A percentile compares a stretch with the other conserved stretches of the same genome.
These are phyloP conservation scores for Sinelater perroti DNA, from an alignment of 2,888 invertebrate species.

Conservation along the genomic window DNA sequence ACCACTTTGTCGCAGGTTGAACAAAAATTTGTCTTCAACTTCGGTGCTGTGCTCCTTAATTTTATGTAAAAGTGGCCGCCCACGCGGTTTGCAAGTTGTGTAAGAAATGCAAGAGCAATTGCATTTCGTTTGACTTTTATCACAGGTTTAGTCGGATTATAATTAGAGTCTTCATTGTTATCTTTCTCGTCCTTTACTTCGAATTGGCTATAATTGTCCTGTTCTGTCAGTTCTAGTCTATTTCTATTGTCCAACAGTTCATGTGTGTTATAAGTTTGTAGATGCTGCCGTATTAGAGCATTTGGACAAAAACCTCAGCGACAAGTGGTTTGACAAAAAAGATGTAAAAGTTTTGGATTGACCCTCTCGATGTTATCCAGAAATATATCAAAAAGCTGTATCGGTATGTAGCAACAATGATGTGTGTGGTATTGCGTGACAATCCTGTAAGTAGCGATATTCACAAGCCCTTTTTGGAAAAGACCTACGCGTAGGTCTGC, in stretches of 20 bases:
- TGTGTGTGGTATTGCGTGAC: too few relatives aligned
- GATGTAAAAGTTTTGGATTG: too few relatives aligned
- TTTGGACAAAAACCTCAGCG: too few relatives aligned
- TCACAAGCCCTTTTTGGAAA: too few relatives aligned
- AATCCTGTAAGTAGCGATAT: too few relatives aligned
- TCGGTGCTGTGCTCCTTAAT: slow-evolving; percentile 45
- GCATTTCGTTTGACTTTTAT: slow-evolving; percentile 48
- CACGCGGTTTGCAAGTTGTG: slow-evolving; percentile 41
- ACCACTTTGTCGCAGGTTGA: slow-evolving; percentile 53
- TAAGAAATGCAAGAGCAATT: slow-evolving; percentile 52
- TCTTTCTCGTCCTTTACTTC: slow-evolving; percentile 37
- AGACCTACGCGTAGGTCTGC: too few relatives aligned
- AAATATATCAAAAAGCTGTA: too few relatives aligned
- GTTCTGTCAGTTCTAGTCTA: slow-evolving; percentile 32
- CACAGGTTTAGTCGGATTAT: slow-evolving; percentile 50
- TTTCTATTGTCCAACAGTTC: slow-evolving; percentile 37
- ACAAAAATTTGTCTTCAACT: slow-evolving; percentile 50
- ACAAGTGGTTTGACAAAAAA: too few relatives aligned
- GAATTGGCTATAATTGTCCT: slow-evolving; percentile 12
- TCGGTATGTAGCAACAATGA: too few relatives aligned
- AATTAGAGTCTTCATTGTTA: slow-evolving; percentile 56
- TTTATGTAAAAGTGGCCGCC: slow-evolving; percentile 46
- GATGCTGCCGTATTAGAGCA: too few relatives aligned
- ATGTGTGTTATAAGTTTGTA: slow-evolving; percentile 32
- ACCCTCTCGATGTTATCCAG: too few relatives aligned